A percentile compares a stretch with the other conserved stretches of the same genome.
phyloP scores from a whole-genome alignment of 2,888 invertebrate genomes.

The Diplazon laetatorius region DNA sequence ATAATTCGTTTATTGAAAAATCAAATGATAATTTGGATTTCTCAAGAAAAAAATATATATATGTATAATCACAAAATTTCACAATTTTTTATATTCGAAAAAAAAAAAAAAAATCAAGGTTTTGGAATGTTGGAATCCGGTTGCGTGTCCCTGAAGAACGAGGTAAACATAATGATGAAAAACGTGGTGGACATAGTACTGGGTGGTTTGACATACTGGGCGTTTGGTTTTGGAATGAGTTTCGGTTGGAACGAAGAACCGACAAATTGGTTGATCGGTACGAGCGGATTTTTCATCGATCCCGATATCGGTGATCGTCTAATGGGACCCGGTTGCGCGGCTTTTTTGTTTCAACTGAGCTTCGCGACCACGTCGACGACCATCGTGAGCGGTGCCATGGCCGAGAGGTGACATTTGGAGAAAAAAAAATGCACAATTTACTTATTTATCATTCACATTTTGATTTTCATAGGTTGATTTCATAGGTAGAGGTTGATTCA shows the following conservation, averaged over 20 bases:
- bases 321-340: conserved; percentile 94
- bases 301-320: conserved; percentile 88
- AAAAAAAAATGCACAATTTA: neutral
- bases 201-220: conserved; percentile 97
- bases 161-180: conserved; percentile 99
- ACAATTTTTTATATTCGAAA: too few relatives aligned
- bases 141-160: conserved; percentile 95
- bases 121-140: conserved; percentile 97
- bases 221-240: conserved; percentile 96
- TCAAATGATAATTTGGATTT: neutral
- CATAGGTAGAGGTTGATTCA: too few relatives aligned
- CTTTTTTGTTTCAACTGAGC: conserved; percentile 94
- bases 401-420: conserved; percentile 88
- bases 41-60: too few relatives aligned
- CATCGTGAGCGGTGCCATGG: conserved; percentile 97
- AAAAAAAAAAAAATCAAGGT: too few relatives aligned
- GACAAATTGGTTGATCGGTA: conserved; percentile 91
- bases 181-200: conserved; percentile 96
- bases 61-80: too few relatives aligned
- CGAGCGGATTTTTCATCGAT: conserved; percentile 91
- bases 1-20: too few relatives aligned
- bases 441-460: neutral
- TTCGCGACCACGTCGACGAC: conserved; percentile 96
- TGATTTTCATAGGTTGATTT: conserved; percentile 92
- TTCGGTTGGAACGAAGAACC: conserved; percentile 90